These are phyloP conservation scores for Cotesia chilonis DNA, from an alignment of 1,140 invertebrate species.

Conservation along the genomic window DNA sequence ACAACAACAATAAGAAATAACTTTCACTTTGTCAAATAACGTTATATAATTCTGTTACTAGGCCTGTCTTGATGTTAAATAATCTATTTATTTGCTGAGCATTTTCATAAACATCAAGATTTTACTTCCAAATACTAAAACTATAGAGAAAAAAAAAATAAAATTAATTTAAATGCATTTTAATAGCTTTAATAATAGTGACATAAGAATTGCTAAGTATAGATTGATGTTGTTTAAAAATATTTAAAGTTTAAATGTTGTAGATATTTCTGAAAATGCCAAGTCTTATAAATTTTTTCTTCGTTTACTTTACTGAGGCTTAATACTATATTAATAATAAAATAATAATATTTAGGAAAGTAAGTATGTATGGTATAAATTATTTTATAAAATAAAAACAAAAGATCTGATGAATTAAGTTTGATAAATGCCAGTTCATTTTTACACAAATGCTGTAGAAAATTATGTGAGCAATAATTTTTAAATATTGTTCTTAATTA, in stretches of 20 bases:
- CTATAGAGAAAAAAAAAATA: too few species aligned
- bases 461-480: slow-evolving; percentile 28
- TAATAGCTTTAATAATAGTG: too few species aligned
- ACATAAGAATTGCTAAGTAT: too few species aligned
- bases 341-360: too few species aligned
- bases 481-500: background rate
- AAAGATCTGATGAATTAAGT: slow-evolving; percentile 21
- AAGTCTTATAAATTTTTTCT: slow-evolving; percentile 36
- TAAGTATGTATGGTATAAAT: too few species aligned
- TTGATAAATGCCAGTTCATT: slow-evolving; percentile 35
- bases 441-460: too few species aligned
- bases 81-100: slow-evolving; percentile 54
- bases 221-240: too few species aligned
- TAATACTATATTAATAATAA: slow-evolving; percentile 46
- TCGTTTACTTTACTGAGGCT: background rate
- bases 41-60: slow-evolving; percentile 42
- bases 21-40: slow-evolving; percentile 20
- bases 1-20: slow-evolving; percentile 39
- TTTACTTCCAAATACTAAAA: too few species aligned
- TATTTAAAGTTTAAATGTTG: slow-evolving; percentile 1
- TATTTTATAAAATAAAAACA: too few species aligned
- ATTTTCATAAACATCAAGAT: slow-evolving; percentile 60
- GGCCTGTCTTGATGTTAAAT: slow-evolving; percentile 55
- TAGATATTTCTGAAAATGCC: slow-evolving; percentile 42
- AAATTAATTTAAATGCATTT: too few species aligned